Base-by-base conservation (phyloP, 2,888 invertebrate species). In the Meandrusa payeni region DNA sequence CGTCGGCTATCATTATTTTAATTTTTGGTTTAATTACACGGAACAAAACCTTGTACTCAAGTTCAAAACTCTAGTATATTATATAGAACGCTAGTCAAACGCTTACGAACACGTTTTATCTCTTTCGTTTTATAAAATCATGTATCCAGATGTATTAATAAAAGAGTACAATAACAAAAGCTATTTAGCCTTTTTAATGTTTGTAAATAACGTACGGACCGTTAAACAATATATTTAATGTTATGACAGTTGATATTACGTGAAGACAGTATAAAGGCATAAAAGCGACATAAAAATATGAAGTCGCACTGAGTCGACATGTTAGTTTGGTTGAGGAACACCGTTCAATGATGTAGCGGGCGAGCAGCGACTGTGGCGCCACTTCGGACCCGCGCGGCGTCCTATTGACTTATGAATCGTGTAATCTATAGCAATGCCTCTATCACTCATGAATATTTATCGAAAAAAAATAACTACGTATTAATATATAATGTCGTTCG, bases 401-500 rank as follows among this genome's bases (percentile, higher is more conserved):
- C 75, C 71, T 61, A 68, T 81, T 85, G 86, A 86, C 81, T 83
- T 85, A 87, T 81, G 65, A 67, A 70, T 66, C 66, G 61, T 83
- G 83, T 85, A 80, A 76, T 76, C 70, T 75, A 83, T 72, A 69
- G 78, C 82, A 80, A 77, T 76, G 69, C 76, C 81, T 78, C 76
- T 76, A 86, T 85, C 79, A 77, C 76, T 86, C 82, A 85, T 87
- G 81, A 86, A 87, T 86, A 87, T 86, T 86, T 77, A 83, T 81
- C 66, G 64, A 72, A 76, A 80, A 76, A 73, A 80, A 69, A 73
- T 73, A 59, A 52, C 66, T 69, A 54, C 48, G 37, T 57, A 69
- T 71, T 64, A 66, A 72, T 66, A 69, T 69, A 76, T 67, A 70
- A 69, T 74, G 72, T 77, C 75, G 60, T 62, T 65, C 63, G 60